These are phyloP conservation scores for Gadus chalcogrammus DNA, from an alignment of 2,113 vertebrate genomes.

Conservation along the genomic window DNA sequence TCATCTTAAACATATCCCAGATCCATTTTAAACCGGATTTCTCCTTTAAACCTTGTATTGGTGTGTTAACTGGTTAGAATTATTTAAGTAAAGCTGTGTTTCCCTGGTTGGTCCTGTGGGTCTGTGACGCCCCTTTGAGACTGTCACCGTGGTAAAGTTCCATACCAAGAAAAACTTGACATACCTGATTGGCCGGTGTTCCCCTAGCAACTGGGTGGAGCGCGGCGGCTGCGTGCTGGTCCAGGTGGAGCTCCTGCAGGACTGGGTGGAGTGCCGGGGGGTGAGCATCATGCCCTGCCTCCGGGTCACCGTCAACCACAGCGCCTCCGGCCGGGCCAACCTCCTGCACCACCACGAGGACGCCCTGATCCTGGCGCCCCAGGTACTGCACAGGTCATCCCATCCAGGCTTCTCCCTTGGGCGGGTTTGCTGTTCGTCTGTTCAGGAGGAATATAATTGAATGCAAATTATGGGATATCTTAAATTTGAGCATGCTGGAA, in stretches of 20 bases:
- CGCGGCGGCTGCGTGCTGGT: slow-evolving; percentile 68
- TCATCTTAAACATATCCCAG: no score
- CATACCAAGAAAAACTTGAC: no score
- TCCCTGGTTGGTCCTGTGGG: no score
- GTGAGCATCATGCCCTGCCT: slow-evolving; percentile 72
- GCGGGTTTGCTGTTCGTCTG: neutral
- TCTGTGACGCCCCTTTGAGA: no score
- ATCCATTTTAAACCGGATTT: no score
- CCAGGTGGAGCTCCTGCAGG: slow-evolving; percentile 55
- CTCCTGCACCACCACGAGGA: slow-evolving; percentile 77
- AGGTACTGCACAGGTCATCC: slow-evolving; percentile 60
- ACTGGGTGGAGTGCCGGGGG: slow-evolving; percentile 70
- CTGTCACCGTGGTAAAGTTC: no score
- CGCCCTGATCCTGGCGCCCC: slow-evolving; percentile 55
- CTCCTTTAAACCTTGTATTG: no score
- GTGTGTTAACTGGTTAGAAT: no score
- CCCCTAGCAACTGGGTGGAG: slow-evolving; percentile 68
- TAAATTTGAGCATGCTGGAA: no score
- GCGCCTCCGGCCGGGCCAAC: slow-evolving; percentile 52
- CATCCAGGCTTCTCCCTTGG: neutral
- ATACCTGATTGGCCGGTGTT: slow-evolving; percentile 9
- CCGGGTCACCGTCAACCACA: slow-evolving; percentile 69
- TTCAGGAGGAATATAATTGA: no score
- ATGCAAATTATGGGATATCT: no score
- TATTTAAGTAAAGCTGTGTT: no score